These are phyloP conservation scores for Etheostoma spectabile DNA, from an alignment of 2,113 vertebrate genomes.

Conservation along the genomic window DNA sequence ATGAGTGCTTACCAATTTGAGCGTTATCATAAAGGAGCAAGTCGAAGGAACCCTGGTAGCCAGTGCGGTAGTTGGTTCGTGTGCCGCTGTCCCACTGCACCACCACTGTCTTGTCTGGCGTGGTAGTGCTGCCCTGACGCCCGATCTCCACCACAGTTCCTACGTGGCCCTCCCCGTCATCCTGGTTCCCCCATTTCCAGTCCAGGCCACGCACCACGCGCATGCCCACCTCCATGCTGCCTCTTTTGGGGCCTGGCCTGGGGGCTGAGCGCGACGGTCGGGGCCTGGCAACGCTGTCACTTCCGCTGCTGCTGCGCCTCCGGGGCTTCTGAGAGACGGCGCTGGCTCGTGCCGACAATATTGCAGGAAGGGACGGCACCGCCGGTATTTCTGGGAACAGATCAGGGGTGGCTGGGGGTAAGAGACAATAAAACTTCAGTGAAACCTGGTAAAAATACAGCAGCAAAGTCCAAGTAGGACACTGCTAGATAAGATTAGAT, in stretches of 20 bases:
- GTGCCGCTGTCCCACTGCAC: slow-evolving; percentile 99
- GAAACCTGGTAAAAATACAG: not conserved
- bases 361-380: slow-evolving; percentile 68
- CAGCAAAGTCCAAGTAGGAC: not conserved
- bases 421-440: slow-evolving; percentile 19
- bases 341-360: slow-evolving; percentile 60
- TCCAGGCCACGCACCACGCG: slow-evolving; percentile 94
- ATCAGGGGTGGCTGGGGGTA: slow-evolving; percentile 79
- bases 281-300: slow-evolving; percentile 57
- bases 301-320: slow-evolving; percentile 64
- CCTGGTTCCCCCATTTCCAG: slow-evolving; percentile 99
- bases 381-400: slow-evolving; percentile 80
- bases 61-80: slow-evolving; percentile 96
- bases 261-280: slow-evolving; percentile 60
- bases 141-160: slow-evolving; percentile 98
- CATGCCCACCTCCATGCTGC: slow-evolving; percentile 98
- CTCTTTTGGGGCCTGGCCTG: slow-evolving; percentile 69
- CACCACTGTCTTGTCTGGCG: slow-evolving; percentile 96
- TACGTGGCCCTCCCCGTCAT: slow-evolving; percentile 94
- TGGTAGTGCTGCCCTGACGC: slow-evolving; percentile 95
- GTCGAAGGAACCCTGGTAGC: slow-evolving; percentile 96
- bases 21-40: slow-evolving; percentile 97
- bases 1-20: slow-evolving; percentile 90
- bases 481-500: no score
- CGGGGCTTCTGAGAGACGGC: slow-evolving; percentile 53